Evolutionary conservation across 1,140 invertebrate genomes (phyloP), one percentile per base, ranked within the genome.

Genomic region (Homarus americanus): DNA sequence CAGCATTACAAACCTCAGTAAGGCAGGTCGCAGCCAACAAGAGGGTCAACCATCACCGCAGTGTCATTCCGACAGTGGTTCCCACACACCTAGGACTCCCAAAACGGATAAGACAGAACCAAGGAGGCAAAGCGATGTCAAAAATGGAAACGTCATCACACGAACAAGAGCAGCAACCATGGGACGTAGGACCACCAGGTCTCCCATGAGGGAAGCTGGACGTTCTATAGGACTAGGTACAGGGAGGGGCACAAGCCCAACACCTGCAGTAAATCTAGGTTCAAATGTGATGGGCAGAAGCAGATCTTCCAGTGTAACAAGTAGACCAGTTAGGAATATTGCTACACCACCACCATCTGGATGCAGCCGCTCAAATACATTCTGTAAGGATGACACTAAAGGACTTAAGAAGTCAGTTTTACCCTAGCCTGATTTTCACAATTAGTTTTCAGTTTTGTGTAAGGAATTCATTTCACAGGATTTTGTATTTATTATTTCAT

Each of bases 281-380:
- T 63, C 69, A 28, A 83, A 38, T 63, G 12, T 73, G n/a, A 78
- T 49, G 28, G 84, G 75, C 34, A 72, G 73, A 78, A 90, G 88
- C 28, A 72, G 88, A 40, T 83, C 88, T 32, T 75, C 80, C n/a
- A 90, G 88, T 83, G 72, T 90, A 32, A 75, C 88, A 24, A 90
- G 79, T 83, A 90, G 76, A 41, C 80, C 69, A 82, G n/a, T 36
- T 32, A 82, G 53, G 28, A 76, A 36, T 44, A 84, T 72, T 63
- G 53, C 82, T 20, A 83, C 80, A 20, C 88, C 72, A 9, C 66
- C 84, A 20, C 69, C 72, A 17, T 38, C 79, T 66, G 83, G 75
- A n/a, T 49, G 79, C 34, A 90, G 88, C 75, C 88, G 88, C 49
- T 90, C 88, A 76, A 83, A 90, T 63, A 90, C 88, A 9, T 90